Conservation (phyloP, 2,797 vertebrate species). For the Perodicticus potto region DNA sequence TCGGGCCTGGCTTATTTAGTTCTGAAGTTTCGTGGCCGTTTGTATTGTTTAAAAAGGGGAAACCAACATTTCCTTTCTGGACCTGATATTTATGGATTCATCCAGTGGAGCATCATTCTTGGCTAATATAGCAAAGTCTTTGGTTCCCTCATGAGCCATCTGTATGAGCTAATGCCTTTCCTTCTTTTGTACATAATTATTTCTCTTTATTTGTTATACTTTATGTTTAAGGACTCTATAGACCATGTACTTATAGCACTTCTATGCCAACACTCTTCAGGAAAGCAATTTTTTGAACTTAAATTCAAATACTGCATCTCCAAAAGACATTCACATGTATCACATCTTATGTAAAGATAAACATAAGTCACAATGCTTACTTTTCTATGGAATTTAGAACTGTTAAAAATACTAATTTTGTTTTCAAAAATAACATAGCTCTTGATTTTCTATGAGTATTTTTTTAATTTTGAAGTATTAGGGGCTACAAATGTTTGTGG, state of each 20-base stretch:
- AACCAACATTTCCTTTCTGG: slow-evolving; percentile 64
- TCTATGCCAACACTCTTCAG: neutral
- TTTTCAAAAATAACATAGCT: slow-evolving; percentile 24
- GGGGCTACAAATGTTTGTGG: no score
- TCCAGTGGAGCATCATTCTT: slow-evolving; percentile 41
- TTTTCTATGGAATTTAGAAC: neutral
- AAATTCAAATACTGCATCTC: slow-evolving; percentile 17
- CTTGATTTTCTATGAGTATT: neutral
- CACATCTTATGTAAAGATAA: neutral
- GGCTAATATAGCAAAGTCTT: slow-evolving; percentile 50
- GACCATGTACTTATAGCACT: neutral
- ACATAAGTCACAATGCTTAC: neutral
- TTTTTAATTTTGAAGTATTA: no score
- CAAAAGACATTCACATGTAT: neutral
- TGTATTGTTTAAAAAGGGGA: slow-evolving; percentile 61
- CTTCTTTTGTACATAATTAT: slow-evolving; percentile 46
- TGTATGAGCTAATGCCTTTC: slow-evolving; percentile 65
- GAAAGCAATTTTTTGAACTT: slow-evolving; percentile 53
- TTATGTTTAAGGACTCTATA: neutral
- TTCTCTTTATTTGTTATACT: slow-evolving; percentile 23
- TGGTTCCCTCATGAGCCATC: neutral
- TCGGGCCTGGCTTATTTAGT: slow-evolving; percentile 40
- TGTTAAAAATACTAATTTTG: slow-evolving; percentile 17
- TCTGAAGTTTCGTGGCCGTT: slow-evolving; percentile 70
- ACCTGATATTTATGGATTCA: slow-evolving; percentile 47